Evolutionary conservation across 2,797 vertebrate genomes (phyloP).

Genomic region (Eidolon dupreanum): DNA sequence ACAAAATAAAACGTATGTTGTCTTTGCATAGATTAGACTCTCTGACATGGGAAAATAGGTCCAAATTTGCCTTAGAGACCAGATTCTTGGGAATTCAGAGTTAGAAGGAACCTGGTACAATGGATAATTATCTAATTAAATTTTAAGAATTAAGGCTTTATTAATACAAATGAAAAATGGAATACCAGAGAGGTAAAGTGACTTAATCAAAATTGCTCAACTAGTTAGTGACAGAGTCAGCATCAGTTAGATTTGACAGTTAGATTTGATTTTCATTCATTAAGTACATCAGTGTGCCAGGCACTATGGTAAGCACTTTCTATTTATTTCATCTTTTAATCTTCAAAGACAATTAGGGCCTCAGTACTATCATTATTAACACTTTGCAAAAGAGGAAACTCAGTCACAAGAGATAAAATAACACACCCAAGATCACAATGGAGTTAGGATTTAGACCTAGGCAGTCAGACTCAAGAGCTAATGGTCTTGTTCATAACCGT

Average conservation of each 20-base stretch:
- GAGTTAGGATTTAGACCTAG: neutral
- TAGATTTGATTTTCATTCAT: neutral
- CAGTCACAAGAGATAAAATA: neutral
- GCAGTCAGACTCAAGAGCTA: neutral
- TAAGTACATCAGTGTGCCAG: neutral
- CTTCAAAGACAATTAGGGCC: neutral
- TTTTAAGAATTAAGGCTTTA: neutral
- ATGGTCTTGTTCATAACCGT: neutral
- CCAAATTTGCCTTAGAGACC: neutral
- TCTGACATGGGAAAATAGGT: neutral
- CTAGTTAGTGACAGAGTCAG: neutral
- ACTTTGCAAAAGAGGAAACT: neutral
- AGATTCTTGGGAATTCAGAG: neutral
- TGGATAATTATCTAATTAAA: neutral
- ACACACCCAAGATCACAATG: neutral
- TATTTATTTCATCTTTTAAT: conserved; percentile 9
- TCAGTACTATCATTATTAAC: neutral
- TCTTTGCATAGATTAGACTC: neutral
- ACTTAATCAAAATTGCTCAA: neutral
- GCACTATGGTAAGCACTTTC: neutral
- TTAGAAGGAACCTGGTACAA: neutral
- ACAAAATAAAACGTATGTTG: neutral
- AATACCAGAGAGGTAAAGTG: neutral
- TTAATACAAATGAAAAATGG: neutral
- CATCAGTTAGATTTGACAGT: neutral